These are phyloP conservation scores for Penaeus indicus DNA, from an alignment of 1,140 invertebrate species.

Conservation along the genomic window DNA sequence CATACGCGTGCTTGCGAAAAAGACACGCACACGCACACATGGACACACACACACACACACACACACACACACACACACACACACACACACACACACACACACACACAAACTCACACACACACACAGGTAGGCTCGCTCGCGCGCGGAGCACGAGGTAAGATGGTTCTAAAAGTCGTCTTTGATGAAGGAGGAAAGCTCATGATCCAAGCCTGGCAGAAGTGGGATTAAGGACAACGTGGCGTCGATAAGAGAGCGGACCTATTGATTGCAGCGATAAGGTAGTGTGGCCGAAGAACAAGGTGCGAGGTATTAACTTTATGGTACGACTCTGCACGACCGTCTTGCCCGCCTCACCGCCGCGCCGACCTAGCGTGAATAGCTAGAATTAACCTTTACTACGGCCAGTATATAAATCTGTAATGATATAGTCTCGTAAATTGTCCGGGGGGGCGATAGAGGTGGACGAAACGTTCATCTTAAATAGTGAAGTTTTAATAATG, in stretches of 20 bases:
- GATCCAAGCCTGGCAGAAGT: too few species aligned
- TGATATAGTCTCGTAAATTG: slow-evolving; percentile 40
- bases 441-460: neutral
- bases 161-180: too few species aligned
- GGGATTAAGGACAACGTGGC: too few species aligned
- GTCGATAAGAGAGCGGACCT: too few species aligned
- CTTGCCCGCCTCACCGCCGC: neutral
- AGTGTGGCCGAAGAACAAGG: too few species aligned
- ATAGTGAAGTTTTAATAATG: slow-evolving; percentile 39
- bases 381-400: slow-evolving; percentile 35
- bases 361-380: slow-evolving; percentile 2
- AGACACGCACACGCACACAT: neutral
- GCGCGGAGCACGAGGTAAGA: too few species aligned
- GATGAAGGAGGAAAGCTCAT: too few species aligned
- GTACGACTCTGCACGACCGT: too few species aligned
- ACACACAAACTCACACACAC: neutral
- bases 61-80: neutral
- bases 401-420: slow-evolving; percentile 38
- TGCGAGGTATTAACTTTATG: too few species aligned
- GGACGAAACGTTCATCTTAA: slow-evolving; percentile 40
- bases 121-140: neutral
- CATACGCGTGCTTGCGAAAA: too few species aligned
- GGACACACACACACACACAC: neutral
- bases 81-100: neutral
- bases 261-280: too few species aligned